phyloP scores from a whole-genome alignment of 2,797 vertebrate species.

The Pipistrellus nathusii region DNA sequence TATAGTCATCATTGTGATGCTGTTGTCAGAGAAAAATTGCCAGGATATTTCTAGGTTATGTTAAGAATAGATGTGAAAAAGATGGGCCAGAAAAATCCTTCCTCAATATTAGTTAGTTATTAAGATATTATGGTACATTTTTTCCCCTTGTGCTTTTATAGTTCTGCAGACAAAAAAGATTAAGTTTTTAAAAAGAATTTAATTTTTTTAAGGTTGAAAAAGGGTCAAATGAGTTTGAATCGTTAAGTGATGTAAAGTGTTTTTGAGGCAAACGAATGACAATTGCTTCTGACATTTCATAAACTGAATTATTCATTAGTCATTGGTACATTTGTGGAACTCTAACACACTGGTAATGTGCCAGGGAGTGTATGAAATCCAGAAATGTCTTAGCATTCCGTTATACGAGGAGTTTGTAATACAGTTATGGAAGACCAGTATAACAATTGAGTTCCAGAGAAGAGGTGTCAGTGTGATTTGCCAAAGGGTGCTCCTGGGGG shows the following conservation, averaged over 20 bases:
- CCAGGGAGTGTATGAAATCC: background rate
- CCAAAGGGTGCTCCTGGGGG: background rate
- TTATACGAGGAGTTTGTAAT: background rate
- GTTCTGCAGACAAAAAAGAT: constrained; percentile 38
- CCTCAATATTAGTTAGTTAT: background rate
- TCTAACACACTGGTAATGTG: background rate
- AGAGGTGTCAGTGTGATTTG: background rate
- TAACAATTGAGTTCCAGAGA: background rate
- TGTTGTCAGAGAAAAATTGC: background rate
- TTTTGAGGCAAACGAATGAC: constrained; percentile 9
- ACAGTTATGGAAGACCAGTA: background rate
- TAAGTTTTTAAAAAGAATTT: constrained; percentile 43
- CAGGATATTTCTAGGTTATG: background rate
- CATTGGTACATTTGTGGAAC: background rate
- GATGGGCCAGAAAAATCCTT: background rate
- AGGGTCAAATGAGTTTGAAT: constrained; percentile 6
- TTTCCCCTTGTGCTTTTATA: constrained; percentile 50
- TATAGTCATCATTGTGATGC: background rate
- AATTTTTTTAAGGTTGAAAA: constrained; percentile 10
- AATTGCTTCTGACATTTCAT: constrained; percentile 59
- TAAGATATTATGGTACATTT: background rate
- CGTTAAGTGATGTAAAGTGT: constrained; percentile 4
- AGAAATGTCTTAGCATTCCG: background rate
- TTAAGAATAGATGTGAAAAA: constrained; percentile 36
- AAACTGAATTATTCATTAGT: constrained; percentile 19